Evolutionary conservation across 1,140 invertebrate genomes (phyloP), one percentile per base, ranked within the genome.

Genomic region (Nylanderia fulva): DNA sequence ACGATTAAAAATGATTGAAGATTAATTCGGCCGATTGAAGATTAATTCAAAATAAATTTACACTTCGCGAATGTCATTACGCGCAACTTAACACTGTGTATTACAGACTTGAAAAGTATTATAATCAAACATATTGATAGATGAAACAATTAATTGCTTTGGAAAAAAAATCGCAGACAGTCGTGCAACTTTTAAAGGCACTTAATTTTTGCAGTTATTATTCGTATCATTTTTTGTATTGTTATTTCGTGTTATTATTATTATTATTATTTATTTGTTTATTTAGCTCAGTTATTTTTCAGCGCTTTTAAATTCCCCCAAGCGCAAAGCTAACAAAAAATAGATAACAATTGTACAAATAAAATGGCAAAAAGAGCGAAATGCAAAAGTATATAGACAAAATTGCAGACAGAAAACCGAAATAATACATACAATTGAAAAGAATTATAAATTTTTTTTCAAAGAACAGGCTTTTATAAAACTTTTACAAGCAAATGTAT

Each of bases 1-100:
- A 18, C 15, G 42, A 3, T 61, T 76, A 36, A 84, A 84, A 84
- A 76, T 76, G 21, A 76, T 64, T n/a, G 29, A 52, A 39, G 82
- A 76, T 84, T 64, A 71, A 77, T 76, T 79, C 36, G 13, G 8
- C 0, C 64, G 7, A 61, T n/a, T n/a, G n/a, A n/a, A n/a, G n/a
- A n/a, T n/a, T n/a, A 5, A 61, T 24, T 64, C 52, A 61, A 71
- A 39, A 29, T 21, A 11, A 18, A 66, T 80, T 68, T 68, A 80
- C 58, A 39, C n/a, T 15, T 21, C 45, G 8, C 58, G n/a, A 52
- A 58, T 79, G 52, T 69, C 42, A 63, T 76, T 84, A 76, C 1
- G n/a, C 48, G 11, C 24, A 45, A 21, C 24, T 76, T 33, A 29
- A 82, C 54, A 63, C 9, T 69, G 42, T 80, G 42, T 36, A 36